Conservation (phyloP, 2,888 invertebrate genomes). For the Xestia ashworthii region DNA sequence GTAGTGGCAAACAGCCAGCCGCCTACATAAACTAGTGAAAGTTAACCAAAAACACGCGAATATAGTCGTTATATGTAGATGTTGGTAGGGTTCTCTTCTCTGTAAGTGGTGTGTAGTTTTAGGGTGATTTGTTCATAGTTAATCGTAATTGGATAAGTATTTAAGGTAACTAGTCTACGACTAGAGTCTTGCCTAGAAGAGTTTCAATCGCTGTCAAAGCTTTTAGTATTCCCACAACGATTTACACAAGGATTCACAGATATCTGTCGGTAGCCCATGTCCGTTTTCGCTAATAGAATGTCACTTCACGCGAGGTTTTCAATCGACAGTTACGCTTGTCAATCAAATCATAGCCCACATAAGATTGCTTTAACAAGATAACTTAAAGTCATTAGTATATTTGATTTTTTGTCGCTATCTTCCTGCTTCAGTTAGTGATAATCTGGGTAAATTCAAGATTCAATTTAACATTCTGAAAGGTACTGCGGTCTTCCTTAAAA, state of each 20-base stretch:
- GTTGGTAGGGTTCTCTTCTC: neutral
- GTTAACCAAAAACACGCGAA: slow-evolving; percentile 46
- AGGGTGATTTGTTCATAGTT: neutral
- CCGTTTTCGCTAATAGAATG: neutral
- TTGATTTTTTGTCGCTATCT: neutral
- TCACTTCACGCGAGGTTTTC: neutral
- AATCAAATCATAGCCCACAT: neutral
- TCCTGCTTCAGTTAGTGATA: neutral
- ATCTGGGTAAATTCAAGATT: neutral
- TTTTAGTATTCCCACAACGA: neutral
- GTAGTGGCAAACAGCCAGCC: slow-evolving; percentile 54
- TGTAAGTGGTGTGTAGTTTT: neutral
- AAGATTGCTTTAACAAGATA: neutral
- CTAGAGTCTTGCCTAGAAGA: neutral
- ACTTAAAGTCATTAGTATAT: neutral
- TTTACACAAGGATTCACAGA: neutral
- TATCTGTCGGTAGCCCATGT: neutral
- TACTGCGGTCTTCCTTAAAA: slow-evolving; percentile 5
- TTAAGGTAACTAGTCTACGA: neutral
- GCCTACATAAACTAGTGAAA: slow-evolving; percentile 60
- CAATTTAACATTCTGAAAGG: neutral
- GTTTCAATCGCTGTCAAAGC: neutral
- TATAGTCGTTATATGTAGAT: neutral
- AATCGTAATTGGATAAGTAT: neutral
- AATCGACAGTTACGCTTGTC: neutral